phyloP scores from a whole-genome alignment of 2,113 vertebrate species.

The Gambusia holbrooki region DNA sequence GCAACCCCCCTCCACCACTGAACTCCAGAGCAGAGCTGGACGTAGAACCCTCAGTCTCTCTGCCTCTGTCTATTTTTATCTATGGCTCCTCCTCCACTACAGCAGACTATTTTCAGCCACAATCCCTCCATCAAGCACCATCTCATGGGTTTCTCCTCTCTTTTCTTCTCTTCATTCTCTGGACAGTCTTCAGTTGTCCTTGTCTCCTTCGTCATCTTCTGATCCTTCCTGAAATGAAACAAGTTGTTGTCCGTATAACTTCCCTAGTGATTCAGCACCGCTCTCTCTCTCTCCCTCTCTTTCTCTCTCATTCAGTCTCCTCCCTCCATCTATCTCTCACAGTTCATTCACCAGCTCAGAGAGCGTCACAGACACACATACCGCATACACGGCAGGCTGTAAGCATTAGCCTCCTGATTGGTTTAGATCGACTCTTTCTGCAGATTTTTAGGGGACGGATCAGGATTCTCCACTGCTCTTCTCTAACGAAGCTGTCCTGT shows the following conservation, averaged over 20 bases:
- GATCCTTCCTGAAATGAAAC: not conserved
- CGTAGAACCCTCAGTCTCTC: conserved; percentile 33
- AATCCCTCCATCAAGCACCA: conserved; percentile 38
- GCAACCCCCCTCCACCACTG: not conserved
- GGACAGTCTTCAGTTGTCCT: not conserved
- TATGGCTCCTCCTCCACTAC: conserved; percentile 60
- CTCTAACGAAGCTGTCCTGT: conserved; percentile 15
- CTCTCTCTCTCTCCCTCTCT: conserved; percentile 14
- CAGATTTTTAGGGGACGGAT: not conserved
- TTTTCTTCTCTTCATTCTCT: conserved; percentile 8
- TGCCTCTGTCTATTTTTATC: conserved; percentile 66
- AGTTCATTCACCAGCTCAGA: conserved; percentile 64
- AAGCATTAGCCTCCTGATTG: conserved; percentile 52
- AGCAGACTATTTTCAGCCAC: conserved; percentile 67
- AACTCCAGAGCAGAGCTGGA: conserved; percentile 52
- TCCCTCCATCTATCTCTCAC: conserved; percentile 19
- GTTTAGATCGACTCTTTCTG: conserved; percentile 20
- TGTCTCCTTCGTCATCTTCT: not conserved
- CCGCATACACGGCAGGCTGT: conserved; percentile 30
- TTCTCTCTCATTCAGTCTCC: conserved; percentile 6
- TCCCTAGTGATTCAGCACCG: conserved; percentile 49
- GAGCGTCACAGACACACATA: conserved; percentile 25
- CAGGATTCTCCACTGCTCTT: not conserved
- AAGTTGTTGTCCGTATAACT: conserved; percentile 32
- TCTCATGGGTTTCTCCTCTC: conserved; percentile 7